Base-by-base conservation (phyloP, 1,140 invertebrate species). In the Stratiolaelaps scimitus region DNA sequence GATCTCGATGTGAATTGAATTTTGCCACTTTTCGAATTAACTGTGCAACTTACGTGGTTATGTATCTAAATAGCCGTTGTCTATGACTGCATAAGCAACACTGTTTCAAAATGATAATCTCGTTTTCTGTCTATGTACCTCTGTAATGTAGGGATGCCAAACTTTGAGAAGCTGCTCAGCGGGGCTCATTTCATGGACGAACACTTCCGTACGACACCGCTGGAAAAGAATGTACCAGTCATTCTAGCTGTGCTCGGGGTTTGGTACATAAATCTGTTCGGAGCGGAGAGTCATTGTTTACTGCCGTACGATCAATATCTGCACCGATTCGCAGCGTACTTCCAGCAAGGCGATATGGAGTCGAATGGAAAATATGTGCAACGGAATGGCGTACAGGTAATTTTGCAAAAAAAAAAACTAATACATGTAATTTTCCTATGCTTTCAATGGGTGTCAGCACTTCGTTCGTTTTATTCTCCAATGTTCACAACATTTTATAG, bases 261-360 rank as follows among this genome's bases (percentile, higher is more conserved):
- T 15, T 67, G 66, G 43, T 98, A 99, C 77, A 80, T 81, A 65
- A 98, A 98, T 76, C 94, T 98, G 73, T 92, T 84, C 75, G 88
- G 88, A 19, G 85, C 89, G 13, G 93, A 98, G 80, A 97, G 93
- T 0, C 90, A 97, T 72, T 89, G 92, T 7, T 79, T 99, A 0
- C 78, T 99, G 45, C 96, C 96, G 0, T 99, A 99, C 77, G 96
- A 99, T 76, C 82, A 99, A 78, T 99, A 98, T 76, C 76, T 99
- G 69, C 95, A 98, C 74, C 84, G 94, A 73, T 98, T 99, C 79
- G 89, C 96, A 44, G 94, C 96, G 13, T 98, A 99, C 77, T 98
- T 99, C 78, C 96, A 99, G 79, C 96, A 99, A 81, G 95, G 94
- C 13, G 96, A 99, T 75, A 99, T 99, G 96, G 96, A 99, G 78